A percentile compares a stretch with the other conserved stretches of the same genome.
Conservation (phyloP, 2,888 invertebrate genomes). For the Caenorhabditis drosophilae region DNA sequence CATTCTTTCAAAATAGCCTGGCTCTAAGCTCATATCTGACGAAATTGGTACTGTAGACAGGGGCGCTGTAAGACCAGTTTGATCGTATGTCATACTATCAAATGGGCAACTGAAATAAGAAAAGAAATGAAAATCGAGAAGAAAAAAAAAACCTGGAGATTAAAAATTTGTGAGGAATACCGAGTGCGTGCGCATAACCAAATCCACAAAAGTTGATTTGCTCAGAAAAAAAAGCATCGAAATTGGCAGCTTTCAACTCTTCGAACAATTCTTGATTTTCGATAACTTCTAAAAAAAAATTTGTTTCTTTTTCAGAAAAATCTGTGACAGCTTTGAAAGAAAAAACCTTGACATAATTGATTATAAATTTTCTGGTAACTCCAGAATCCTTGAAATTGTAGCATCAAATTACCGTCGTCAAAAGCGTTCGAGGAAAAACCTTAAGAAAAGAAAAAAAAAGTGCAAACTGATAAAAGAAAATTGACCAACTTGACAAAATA, state of each 20-base stretch:
- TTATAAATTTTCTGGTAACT: constrained; percentile 12
- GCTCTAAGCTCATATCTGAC: constrained; percentile 11
- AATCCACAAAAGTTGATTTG: constrained; percentile 51
- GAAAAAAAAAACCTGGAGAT: too few species aligned
- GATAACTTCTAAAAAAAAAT: too few species aligned
- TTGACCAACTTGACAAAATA: constrained; percentile 1
- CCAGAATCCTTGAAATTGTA: constrained; percentile 7
- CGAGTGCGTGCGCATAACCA: constrained; percentile 45
- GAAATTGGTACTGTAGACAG: constrained; percentile 10
- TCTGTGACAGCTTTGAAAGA: too few species aligned
- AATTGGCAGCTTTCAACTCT: constrained; percentile 36
- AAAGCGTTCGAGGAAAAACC: constrained; percentile 15
- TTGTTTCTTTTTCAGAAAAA: too few species aligned
- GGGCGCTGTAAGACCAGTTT: constrained; percentile 22
- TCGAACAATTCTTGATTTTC: constrained; percentile 36
- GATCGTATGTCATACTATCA: constrained; percentile 11
- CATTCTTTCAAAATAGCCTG: constrained; percentile 18
- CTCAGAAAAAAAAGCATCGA: constrained; percentile 52
- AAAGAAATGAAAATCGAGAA: too few species aligned
- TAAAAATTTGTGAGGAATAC: constrained; percentile 41
- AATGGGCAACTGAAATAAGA: constrained; percentile 41
- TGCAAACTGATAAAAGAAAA: background rate
- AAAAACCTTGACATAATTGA: constrained; percentile 15
- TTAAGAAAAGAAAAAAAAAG: too few species aligned
- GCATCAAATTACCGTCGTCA: constrained; percentile 9